Evolutionary conservation across 2,888 invertebrate genomes (phyloP).

Genomic region (Taenaris catops): DNA sequence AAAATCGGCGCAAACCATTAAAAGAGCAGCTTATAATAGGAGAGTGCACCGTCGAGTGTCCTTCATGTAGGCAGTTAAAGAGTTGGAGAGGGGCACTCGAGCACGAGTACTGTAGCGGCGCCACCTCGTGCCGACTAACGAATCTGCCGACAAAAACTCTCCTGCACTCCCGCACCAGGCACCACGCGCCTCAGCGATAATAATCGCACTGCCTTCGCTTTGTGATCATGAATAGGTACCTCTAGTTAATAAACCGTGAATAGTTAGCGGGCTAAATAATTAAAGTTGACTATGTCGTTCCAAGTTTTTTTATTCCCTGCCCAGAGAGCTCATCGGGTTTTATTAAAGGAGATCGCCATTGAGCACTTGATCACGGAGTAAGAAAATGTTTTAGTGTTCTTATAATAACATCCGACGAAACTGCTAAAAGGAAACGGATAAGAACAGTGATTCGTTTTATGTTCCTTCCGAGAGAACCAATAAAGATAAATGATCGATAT

Average conservation of each 20-base stretch:
- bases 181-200: conserved; percentile 31
- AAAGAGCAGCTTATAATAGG: conserved; percentile 78
- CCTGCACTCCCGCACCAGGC: conserved; percentile 34
- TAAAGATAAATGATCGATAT: conserved; percentile 52
- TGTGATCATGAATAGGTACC: conserved; percentile 38
- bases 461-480: conserved; percentile 45
- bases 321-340: conserved; percentile 14
- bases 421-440: conserved; percentile 35
- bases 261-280: conserved; percentile 26
- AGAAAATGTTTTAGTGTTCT: conserved; percentile 28
- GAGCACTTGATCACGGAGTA: conserved; percentile 22
- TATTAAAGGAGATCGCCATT: conserved; percentile 16
- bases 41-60: conserved; percentile 70
- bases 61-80: conserved; percentile 80
- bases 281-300: conserved; percentile 19
- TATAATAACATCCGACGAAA: conserved; percentile 34
- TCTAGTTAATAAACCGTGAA: conserved; percentile 35
- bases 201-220: conserved; percentile 38
- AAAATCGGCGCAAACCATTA: conserved; percentile 74
- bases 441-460: conserved; percentile 49
- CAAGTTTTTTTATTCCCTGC: conserved; percentile 6
- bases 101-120: conserved; percentile 69
- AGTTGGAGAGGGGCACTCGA: conserved; percentile 73
- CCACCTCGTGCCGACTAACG: conserved; percentile 70
- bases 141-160: conserved; percentile 72